Conservation (phyloP, 2,888 invertebrate genomes). For the Euplagia quadripunctaria region DNA sequence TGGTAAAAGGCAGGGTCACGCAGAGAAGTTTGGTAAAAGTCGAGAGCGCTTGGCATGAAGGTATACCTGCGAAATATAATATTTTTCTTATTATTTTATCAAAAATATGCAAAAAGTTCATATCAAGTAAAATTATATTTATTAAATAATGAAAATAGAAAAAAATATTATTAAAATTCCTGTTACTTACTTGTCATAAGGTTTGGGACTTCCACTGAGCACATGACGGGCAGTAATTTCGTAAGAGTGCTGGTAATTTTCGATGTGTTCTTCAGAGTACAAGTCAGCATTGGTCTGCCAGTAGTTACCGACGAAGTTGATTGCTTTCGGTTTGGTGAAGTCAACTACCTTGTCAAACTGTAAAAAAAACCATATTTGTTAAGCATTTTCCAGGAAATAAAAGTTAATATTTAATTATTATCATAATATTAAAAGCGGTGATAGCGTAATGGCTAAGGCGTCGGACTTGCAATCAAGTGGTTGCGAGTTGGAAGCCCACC, state of each 20-base stretch:
- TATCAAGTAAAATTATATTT: not conserved
- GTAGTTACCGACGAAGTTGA: slow-evolving; percentile 86
- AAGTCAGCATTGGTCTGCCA: slow-evolving; percentile 87
- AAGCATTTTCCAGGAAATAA: not conserved
- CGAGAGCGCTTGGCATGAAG: slow-evolving; percentile 87
- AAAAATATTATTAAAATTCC: not conserved
- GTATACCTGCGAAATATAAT: slow-evolving; percentile 64
- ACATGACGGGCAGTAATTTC: slow-evolving; percentile 86
- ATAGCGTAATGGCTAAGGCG: too few relatives aligned
- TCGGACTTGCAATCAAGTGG: too few relatives aligned
- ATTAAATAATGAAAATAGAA: too few relatives aligned
- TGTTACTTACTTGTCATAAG: slow-evolving; percentile 62
- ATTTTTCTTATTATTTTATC: too few relatives aligned
- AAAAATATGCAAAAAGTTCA: not conserved
- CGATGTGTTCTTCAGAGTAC: slow-evolving; percentile 66
- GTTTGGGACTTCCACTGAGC: slow-evolving; percentile 67
- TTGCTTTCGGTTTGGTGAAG: slow-evolving; percentile 75
- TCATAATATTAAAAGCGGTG: too few relatives aligned
- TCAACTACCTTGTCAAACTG: slow-evolving; percentile 74
- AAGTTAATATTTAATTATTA: too few relatives aligned
- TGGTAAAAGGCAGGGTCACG: slow-evolving; percentile 92
- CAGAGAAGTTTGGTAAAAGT: slow-evolving; percentile 89
- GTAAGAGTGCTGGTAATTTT: slow-evolving; percentile 84
- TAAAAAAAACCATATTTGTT: slow-evolving; percentile 32
- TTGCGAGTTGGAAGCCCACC: too few relatives aligned